These are phyloP conservation scores for Luehdorfia chinensis DNA, from an alignment of 1,140 invertebrate species.

Conservation along the genomic window DNA sequence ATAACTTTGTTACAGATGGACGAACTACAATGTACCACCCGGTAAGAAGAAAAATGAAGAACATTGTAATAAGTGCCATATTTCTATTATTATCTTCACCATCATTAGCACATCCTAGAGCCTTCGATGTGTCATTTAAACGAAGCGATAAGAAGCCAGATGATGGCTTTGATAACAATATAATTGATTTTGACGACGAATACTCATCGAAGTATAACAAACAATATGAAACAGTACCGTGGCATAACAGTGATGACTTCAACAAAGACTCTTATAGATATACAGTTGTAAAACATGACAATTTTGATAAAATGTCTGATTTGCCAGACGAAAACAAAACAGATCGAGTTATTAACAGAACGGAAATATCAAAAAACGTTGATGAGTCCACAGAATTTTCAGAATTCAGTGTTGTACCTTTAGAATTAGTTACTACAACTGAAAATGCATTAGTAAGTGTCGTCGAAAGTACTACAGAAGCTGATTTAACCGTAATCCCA, in stretches of 20 bases:
- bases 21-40: constrained; percentile 45
- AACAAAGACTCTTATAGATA: constrained; percentile 59
- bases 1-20: constrained; percentile 62
- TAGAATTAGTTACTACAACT: constrained; percentile 62
- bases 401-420: constrained; percentile 59
- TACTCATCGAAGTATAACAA: constrained; percentile 48
- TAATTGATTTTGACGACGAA: constrained; percentile 59
- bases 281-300: constrained; percentile 43
- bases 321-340: constrained; percentile 22
- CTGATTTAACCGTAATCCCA: constrained; percentile 63
- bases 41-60: constrained; percentile 54
- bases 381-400: constrained; percentile 21
- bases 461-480: constrained; percentile 50
- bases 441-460: constrained; percentile 41
- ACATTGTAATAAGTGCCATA: constrained; percentile 33
- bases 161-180: constrained; percentile 53
- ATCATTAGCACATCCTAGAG: constrained; percentile 28
- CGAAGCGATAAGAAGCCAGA: constrained; percentile 26
- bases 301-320: constrained; percentile 21
- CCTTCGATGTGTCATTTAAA: constrained; percentile 32
- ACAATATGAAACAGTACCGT: constrained; percentile 41
- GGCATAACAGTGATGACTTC: constrained; percentile 37
- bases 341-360: constrained; percentile 11
- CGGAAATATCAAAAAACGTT: constrained; percentile 18
- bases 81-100: constrained; percentile 35